These are phyloP conservation scores for Scotopteryx bipunctaria DNA, from an alignment of 2,888 invertebrate species.

Conservation along the genomic window DNA sequence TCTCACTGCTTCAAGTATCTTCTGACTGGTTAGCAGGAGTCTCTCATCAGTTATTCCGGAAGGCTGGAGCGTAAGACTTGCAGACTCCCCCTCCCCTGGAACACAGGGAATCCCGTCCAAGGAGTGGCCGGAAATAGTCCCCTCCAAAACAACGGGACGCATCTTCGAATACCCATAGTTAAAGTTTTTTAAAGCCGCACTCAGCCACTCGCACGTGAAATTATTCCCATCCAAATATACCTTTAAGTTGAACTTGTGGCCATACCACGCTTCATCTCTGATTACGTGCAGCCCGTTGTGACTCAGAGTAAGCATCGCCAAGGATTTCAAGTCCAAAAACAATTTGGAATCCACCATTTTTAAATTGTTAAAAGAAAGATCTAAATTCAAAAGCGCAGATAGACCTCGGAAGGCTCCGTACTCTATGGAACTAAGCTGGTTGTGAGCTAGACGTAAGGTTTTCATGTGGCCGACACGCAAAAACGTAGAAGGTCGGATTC, in stretches of 20 bases:
- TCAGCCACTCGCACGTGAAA: slow-evolving; percentile 67
- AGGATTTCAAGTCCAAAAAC: slow-evolving; percentile 60
- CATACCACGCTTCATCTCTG: slow-evolving; percentile 62
- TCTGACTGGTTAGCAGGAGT: slow-evolving; percentile 60
- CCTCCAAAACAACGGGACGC: slow-evolving; percentile 51
- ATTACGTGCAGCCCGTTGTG: slow-evolving; percentile 56
- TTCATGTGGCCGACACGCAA: slow-evolving; percentile 48
- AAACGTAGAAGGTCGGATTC: slow-evolving; percentile 63
- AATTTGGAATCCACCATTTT: slow-evolving; percentile 58
- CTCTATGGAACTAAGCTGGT: slow-evolving; percentile 52
- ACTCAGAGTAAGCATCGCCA: slow-evolving; percentile 55
- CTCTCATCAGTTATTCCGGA: slow-evolving; percentile 55
- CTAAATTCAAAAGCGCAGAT: slow-evolving; percentile 46
- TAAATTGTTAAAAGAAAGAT: slow-evolving; percentile 59
- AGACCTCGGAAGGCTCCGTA: slow-evolving; percentile 67
- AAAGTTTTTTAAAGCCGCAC: slow-evolving; percentile 56
- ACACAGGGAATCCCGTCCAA: slow-evolving; percentile 68
- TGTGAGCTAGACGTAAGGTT: slow-evolving; percentile 59
- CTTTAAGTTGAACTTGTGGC: slow-evolving; percentile 53
- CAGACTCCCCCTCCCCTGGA: slow-evolving; percentile 34
- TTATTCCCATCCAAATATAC: slow-evolving; percentile 67
- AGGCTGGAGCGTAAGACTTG: background rate
- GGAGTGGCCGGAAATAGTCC: slow-evolving; percentile 43
- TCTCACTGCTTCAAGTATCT: slow-evolving; percentile 64
- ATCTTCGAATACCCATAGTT: slow-evolving; percentile 67